Conservation (phyloP, 1,140 invertebrate species). For the Musca vetustissima region DNA sequence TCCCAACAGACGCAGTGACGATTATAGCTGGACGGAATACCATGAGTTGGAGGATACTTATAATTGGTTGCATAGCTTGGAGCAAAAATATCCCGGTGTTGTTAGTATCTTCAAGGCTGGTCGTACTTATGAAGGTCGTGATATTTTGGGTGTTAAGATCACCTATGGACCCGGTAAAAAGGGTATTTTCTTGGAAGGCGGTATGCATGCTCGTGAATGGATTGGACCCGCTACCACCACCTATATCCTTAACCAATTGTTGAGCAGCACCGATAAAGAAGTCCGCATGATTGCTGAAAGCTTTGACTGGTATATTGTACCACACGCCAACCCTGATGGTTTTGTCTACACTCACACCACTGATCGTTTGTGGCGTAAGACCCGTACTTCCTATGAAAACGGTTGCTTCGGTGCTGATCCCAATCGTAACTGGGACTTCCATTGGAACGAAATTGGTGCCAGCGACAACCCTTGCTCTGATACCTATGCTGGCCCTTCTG, state of each 20-base stretch:
- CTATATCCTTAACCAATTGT: slow-evolving; percentile 67
- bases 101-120: slow-evolving; percentile 61
- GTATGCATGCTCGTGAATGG: slow-evolving; percentile 78
- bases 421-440: slow-evolving; percentile 74
- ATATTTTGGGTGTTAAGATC: slow-evolving; percentile 65
- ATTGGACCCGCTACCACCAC: slow-evolving; percentile 70
- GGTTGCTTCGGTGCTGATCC: slow-evolving; percentile 69
- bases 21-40: slow-evolving; percentile 54
- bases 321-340: slow-evolving; percentile 76
- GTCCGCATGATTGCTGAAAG: slow-evolving; percentile 59
- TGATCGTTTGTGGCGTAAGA: slow-evolving; percentile 77
- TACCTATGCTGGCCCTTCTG: slow-evolving; percentile 66
- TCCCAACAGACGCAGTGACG: slow-evolving; percentile 31
- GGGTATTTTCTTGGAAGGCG: slow-evolving; percentile 60
- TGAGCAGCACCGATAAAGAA: slow-evolving; percentile 57
- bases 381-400: slow-evolving; percentile 60
- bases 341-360: slow-evolving; percentile 70
- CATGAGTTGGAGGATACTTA: slow-evolving; percentile 59
- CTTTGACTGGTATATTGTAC: slow-evolving; percentile 72
- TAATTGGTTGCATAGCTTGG: slow-evolving; percentile 54
- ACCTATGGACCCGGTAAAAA: slow-evolving; percentile 53
- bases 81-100: slow-evolving; percentile 52
- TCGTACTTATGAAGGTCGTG: slow-evolving; percentile 61
- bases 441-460: slow-evolving; percentile 67
- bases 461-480: slow-evolving; percentile 69